A percentile compares a stretch with the other conserved stretches of the same genome.
phyloP scores from a whole-genome alignment of 2,797 vertebrate species.

The Aulostomus chinensis region DNA sequence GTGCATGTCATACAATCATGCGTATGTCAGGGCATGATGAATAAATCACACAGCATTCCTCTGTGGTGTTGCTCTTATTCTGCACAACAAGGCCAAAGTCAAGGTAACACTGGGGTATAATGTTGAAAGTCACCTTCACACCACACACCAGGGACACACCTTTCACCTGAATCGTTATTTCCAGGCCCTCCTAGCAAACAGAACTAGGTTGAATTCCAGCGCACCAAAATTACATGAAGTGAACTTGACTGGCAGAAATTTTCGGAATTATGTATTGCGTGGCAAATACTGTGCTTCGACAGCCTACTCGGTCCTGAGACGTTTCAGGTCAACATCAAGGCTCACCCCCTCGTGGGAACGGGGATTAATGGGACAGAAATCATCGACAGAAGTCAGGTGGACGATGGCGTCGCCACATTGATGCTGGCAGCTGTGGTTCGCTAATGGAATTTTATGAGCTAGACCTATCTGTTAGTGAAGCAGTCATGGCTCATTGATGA shows the following conservation, averaged over 20 bases:
- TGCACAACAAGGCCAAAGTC: not conserved
- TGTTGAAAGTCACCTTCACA: constrained; percentile 17
- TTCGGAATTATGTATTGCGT: constrained; percentile 68
- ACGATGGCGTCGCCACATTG: not conserved
- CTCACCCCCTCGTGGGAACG: constrained; percentile 6
- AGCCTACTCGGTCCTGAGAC: constrained; percentile 14
- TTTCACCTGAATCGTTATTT: constrained; percentile 9
- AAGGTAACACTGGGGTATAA: too few relatives aligned
- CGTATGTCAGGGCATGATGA: constrained; percentile 21
- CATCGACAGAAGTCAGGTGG: constrained; percentile 4
- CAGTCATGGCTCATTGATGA: constrained; percentile 48
- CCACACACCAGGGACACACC: not conserved
- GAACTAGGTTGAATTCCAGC: constrained; percentile 33
- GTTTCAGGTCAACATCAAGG: constrained; percentile 34
- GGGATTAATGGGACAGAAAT: constrained; percentile 24
- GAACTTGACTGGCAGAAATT: constrained; percentile 63
- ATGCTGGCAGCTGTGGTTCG: constrained; percentile 21
- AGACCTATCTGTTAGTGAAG: constrained; percentile 26
- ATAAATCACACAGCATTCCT: constrained; percentile 33
- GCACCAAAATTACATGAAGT: constrained; percentile 61
- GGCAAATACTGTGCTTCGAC: constrained; percentile 61
- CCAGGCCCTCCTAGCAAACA: constrained; percentile 11
- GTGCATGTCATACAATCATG: constrained; percentile 17
- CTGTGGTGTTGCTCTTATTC: not conserved
- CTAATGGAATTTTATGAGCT: constrained; percentile 19